Base-by-base conservation (phyloP, 2,888 invertebrate species). In the Tubulanus polymorphus region DNA sequence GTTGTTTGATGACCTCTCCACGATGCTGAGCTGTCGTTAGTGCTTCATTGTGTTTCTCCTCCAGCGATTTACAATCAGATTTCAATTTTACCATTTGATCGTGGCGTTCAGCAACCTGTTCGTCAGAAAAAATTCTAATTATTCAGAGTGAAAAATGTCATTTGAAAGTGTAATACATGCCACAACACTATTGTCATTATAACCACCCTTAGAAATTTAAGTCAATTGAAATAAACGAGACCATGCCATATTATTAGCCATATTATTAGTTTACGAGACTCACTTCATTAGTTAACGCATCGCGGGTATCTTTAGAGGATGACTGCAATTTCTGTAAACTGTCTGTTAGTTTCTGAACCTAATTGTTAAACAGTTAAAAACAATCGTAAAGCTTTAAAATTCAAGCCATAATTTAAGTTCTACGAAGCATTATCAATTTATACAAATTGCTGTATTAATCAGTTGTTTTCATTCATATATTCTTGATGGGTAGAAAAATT, bases 251-350 rank as follows among this genome's bases (percentile, higher is more conserved):
- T 30, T 56, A 35, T 6, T 32, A 28, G 25, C 26, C 23, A 25
- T 37, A 25, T 55, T 18, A 15, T 35, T 18, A 54, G n/a, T 29
- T 56, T 55, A 26, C n/a, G 12, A 10, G 35, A 41, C 64, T 57
- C 62, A 75, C 76, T 71, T 77, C 76, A 37, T 70, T 60, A n/a
- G 74, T 68, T 26, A 77, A 66, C 27, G 71, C 67, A 58, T 76
- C 75, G 50, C 75, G 57, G 1, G 75, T 75, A 53, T 76, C 76
- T 61, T 74, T 75, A 12, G 76, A 76, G 6, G 74, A 69, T 10
- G 59, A 54, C 65, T 76, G 76, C 32, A 77, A 60, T 51, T 72
- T 72, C 62, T 76, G 75, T n/a, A 77, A 62, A 56, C 71, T 73
- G 55, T 65, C 65, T 30, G 74, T 75, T 45, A 77, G 61, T 63